A percentile compares a stretch with the other conserved stretches of the same genome.
These are phyloP conservation scores for Oryzaephilus surinamensis DNA, from an alignment of 1,140 invertebrate genomes.

Conservation along the genomic window DNA sequence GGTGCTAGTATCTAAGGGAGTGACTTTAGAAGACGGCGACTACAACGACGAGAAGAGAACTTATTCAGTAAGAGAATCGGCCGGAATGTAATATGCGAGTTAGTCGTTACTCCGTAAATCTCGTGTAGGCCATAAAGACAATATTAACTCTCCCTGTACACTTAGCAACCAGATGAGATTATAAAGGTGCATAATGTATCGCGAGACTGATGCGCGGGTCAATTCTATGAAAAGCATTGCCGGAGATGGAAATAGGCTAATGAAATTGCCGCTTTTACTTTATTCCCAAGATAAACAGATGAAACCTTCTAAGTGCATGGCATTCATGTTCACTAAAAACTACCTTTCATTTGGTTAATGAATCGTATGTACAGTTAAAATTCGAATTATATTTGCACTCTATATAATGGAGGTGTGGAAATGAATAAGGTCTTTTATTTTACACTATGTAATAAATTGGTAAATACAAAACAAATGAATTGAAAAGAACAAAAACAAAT, in stretches of 20 bases:
- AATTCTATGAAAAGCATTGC: slow-evolving; percentile 9
- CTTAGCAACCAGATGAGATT: slow-evolving; percentile 21
- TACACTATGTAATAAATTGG: too few species aligned
- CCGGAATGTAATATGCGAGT: slow-evolving; percentile 28
- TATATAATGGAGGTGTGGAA: too few species aligned
- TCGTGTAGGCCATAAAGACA: slow-evolving; percentile 26
- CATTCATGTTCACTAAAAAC: slow-evolving; percentile 15
- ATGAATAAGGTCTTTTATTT: too few species aligned
- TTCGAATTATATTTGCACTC: slow-evolving; percentile 10
- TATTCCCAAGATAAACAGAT: slow-evolving; percentile 16
- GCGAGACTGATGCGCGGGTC: slow-evolving; percentile 12
- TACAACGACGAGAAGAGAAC: too few species aligned
- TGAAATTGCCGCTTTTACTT: slow-evolving; percentile 18
- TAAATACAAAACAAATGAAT: too few species aligned
- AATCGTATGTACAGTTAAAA: slow-evolving; percentile 15
- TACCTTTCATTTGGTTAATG: slow-evolving; percentile 15
- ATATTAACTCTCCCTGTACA: slow-evolving; percentile 26
- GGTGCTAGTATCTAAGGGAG: too few species aligned
- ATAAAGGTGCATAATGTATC: slow-evolving; percentile 22
- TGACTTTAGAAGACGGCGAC: too few species aligned
- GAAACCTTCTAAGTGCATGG: slow-evolving; percentile 16
- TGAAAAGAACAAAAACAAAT: background rate
- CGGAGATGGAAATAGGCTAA: slow-evolving; percentile 9
- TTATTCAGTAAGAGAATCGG: slow-evolving; percentile 11
- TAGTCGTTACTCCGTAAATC: slow-evolving; percentile 24